Evolutionary conservation across 1,140 invertebrate genomes (phyloP).

Genomic region (Zaprionus nigranus): DNA sequence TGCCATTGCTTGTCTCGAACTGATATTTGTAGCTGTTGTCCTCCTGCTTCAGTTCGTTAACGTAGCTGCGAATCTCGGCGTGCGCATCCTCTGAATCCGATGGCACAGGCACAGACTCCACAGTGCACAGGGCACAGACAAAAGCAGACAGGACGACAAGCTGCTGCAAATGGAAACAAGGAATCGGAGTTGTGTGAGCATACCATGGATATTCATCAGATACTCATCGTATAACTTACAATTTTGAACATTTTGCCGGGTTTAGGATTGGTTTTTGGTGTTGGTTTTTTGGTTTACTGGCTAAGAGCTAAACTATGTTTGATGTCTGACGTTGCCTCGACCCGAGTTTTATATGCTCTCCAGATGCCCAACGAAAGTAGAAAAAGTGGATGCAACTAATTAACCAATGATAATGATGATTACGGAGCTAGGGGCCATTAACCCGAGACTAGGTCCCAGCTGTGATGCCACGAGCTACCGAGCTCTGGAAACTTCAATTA

Average conservation of each 20-base stretch:
- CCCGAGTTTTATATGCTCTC: conserved; percentile 60
- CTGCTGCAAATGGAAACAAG: conserved; percentile 27
- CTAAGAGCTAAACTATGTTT: conserved; percentile 72
- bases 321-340: conserved; percentile 53
- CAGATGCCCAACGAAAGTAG: conserved; percentile 57
- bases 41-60: conserved; percentile 66
- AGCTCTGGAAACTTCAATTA: conserved; percentile 70
- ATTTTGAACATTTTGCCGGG: conserved; percentile 72
- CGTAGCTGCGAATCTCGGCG: conserved; percentile 71
- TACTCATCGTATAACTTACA: conserved; percentile 52
- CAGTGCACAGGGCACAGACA: conserved; percentile 24
- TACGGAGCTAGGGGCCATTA: conserved; percentile 34
- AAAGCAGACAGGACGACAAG: conserved; percentile 26
- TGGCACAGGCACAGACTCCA: conserved; percentile 43
- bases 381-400: conserved; percentile 53
- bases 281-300: conserved; percentile 45
- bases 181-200: background rate
- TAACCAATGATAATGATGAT: conserved; percentile 61
- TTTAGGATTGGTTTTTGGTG: conserved; percentile 53
- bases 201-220: background rate
- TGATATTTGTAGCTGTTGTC: conserved; percentile 86
- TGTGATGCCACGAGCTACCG: conserved; percentile 31
- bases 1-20: conserved; percentile 88
- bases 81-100: conserved; percentile 68
- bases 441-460: conserved; percentile 18